phyloP scores from a whole-genome alignment of 2,113 vertebrate species.

The Silurus asotus region DNA sequence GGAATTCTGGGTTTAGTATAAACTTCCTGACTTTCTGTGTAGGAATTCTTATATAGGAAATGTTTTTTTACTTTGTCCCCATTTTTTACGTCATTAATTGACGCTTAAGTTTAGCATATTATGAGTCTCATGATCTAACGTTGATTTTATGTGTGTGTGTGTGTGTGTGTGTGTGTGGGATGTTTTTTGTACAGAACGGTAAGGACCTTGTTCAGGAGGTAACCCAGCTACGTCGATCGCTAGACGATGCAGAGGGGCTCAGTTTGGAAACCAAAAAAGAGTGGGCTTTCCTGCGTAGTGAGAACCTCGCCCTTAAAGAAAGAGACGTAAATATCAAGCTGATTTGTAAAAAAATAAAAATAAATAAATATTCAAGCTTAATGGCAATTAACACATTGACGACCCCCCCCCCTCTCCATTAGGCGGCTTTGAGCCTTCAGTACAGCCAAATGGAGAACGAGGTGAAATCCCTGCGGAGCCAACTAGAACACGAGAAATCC shows the following conservation, averaged over 20 bases:
- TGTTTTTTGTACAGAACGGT: constrained; percentile 66
- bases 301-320: constrained; percentile 82
- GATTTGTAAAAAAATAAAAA: background rate
- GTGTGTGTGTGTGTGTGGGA: too few relatives aligned
- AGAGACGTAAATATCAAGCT: constrained; percentile 68
- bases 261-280: constrained; percentile 87
- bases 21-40: background rate
- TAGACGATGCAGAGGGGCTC: constrained; percentile 81
- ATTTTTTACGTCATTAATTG: too few relatives aligned
- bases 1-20: background rate
- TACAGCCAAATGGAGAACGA: constrained; percentile 77
- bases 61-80: too few relatives aligned
- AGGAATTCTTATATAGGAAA: background rate
- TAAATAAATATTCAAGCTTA: background rate
- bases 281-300: constrained; percentile 83
- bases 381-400: background rate
- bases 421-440: constrained; percentile 71
- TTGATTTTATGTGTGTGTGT: too few relatives aligned
- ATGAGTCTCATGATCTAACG: too few relatives aligned
- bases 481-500: constrained; percentile 76
- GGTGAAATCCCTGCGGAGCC: constrained; percentile 65
- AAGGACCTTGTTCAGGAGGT: constrained; percentile 79
- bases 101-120: too few relatives aligned
- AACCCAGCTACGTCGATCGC: constrained; percentile 77
- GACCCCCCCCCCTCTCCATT: constrained; percentile 21